A percentile compares a stretch with the other conserved stretches of the same genome.
Conservation (phyloP, 2,113 vertebrate genomes). For the Pyrgilauda ruficollis region DNA sequence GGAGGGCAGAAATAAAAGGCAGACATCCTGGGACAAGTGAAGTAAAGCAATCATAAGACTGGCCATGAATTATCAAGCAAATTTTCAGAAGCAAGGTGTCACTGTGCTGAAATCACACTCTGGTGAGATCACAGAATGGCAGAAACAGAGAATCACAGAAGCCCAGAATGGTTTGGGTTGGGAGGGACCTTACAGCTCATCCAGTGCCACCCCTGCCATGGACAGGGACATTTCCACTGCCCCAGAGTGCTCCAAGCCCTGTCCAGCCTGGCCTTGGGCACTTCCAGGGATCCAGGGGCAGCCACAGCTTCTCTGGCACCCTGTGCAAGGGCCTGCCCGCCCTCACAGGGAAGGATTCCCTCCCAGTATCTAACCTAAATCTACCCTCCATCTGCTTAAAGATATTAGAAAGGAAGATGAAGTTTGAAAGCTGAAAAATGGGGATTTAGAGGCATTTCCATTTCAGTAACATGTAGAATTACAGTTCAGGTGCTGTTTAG, state of each 20-base stretch:
- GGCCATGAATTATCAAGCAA: neutral
- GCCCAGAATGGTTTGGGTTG: too few relatives aligned
- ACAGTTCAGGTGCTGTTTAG: neutral
- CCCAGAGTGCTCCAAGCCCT: accelerated
- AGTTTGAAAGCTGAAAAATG: neutral
- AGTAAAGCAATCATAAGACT: neutral
- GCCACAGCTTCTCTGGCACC: neutral
- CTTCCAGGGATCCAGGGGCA: neutral
- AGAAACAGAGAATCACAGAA: neutral
- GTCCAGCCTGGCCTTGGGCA: accelerated
- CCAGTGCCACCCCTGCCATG: neutral
- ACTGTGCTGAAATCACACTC: neutral
- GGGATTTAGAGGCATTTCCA: neutral
- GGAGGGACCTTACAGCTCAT: accelerated
- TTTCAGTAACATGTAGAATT: neutral
- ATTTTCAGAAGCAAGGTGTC: neutral
- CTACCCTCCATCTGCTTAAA: neutral
- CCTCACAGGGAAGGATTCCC: accelerated
- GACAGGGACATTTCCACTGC: neutral
- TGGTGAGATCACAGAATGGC: accelerated
- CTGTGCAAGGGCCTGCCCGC: neutral
- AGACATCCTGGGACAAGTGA: neutral
- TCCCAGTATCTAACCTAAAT: neutral
- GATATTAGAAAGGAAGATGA: neutral
- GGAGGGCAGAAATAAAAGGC: neutral